Conservation (phyloP, 1,140 invertebrate genomes). For the Venustaconcha ellipsiformis region DNA sequence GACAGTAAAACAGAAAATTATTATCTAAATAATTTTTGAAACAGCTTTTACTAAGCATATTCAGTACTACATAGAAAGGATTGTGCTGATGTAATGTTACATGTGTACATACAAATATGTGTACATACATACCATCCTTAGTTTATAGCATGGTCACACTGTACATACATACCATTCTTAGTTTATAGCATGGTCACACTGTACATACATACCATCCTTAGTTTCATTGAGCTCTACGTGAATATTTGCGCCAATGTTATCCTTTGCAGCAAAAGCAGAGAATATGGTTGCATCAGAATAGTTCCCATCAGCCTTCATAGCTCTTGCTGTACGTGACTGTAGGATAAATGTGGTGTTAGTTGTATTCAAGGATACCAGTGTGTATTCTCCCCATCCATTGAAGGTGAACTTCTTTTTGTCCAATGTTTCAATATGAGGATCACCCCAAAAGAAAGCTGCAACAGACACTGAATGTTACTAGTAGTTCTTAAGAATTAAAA, state of each 20-base stretch:
- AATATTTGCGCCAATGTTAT: slow-evolving; percentile 2
- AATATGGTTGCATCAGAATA: slow-evolving; percentile 8
- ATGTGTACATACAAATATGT: no score
- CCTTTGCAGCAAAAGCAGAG: slow-evolving; percentile 13
- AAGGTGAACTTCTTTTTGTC: slow-evolving; percentile 11
- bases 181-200: no score
- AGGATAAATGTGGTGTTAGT: background rate
- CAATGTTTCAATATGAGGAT: slow-evolving; percentile 17
- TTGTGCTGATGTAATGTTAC: no score
- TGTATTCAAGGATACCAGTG: background rate
- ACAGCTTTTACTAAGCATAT: no score
- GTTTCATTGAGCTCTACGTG: slow-evolving; percentile 10
- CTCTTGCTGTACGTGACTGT: slow-evolving; percentile 6
- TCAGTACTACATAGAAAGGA: no score
- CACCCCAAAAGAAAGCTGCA: slow-evolving; percentile 7
- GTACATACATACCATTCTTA: slow-evolving; percentile 3
- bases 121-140: slow-evolving; percentile 4
- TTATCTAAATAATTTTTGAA: no score
- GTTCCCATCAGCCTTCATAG: slow-evolving; percentile 5
- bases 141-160: no score
- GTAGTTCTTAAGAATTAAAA: no score
- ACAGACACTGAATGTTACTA: background rate
- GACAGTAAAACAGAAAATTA: no score
- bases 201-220: slow-evolving; percentile 4
- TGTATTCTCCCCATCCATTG: slow-evolving; percentile 23